phyloP scores from a whole-genome alignment of 1,140 invertebrate species.

The Plectrocnemia conspersa region DNA sequence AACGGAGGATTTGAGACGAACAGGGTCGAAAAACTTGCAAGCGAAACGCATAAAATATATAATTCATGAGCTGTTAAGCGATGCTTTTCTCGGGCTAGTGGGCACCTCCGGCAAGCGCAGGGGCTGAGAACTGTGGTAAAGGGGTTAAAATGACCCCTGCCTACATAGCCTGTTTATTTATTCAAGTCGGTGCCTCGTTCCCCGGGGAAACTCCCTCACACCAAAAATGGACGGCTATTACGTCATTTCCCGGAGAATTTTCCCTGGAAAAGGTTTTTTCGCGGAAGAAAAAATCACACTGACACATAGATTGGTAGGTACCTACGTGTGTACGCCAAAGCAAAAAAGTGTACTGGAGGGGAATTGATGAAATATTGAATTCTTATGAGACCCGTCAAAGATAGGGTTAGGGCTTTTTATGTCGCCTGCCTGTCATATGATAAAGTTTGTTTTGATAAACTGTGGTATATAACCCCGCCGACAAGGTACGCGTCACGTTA shows the following conservation, averaged over 20 bases:
- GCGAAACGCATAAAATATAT: conserved; percentile 26
- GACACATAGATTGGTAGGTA: conserved; percentile 7
- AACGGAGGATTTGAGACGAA: no score
- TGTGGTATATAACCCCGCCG: conserved; percentile 5
- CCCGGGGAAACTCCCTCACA: conserved; percentile 9
- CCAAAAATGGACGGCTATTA: conserved; percentile 2
- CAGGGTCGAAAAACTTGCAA: conserved; percentile 23
- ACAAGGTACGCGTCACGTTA: not conserved
- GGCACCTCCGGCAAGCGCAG: not conserved
- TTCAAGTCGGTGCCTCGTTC: conserved; percentile 15
- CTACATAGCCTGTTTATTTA: conserved; percentile 16
- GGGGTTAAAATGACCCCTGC: conserved; percentile 21
- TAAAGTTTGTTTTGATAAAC: conserved; percentile 22
- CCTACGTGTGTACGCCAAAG: no score
- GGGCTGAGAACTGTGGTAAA: conserved; percentile 6
- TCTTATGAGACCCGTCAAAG: conserved; percentile 19
- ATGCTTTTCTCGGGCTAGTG: conserved; percentile 4
- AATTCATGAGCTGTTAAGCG: conserved; percentile 25
- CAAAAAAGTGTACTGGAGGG: conserved; percentile 5
- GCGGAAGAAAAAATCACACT: conserved; percentile 1
- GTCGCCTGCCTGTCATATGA: conserved; percentile 23
- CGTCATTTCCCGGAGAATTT: conserved; percentile 19
- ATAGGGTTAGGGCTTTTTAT: conserved; percentile 23
- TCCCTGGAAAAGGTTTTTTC: no score
- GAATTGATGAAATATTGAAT: conserved; percentile 26